Evolutionary conservation across 2,113 vertebrate species (phyloP), one percentile per base, ranked within the genome.

Genomic region (Corythornis vintsioides): DNA sequence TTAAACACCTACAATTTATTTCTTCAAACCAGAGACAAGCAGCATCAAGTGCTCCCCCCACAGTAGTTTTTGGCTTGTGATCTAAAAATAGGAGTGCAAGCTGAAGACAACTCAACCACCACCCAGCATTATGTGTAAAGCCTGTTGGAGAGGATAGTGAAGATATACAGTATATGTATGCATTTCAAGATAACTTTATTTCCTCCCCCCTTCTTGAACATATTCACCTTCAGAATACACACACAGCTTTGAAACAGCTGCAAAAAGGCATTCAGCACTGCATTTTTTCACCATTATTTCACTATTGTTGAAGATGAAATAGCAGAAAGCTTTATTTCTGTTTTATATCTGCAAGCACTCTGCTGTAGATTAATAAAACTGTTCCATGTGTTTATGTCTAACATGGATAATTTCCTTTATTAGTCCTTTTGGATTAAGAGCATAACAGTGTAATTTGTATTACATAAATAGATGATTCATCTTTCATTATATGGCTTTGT

Each of bases 391-490:
- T 59, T 89, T 75, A 76, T 24, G 5, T 47, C 13, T 55, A 82
- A 82, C 38, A 82, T 2, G 7, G 38, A 38, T 45, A 64, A 84
- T 72, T 95, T 95, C 50, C 77, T 73, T 80, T 64, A 74, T 59
- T 66, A 83, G 52, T 73, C 43, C 29, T 79, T 69, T 33, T 42
- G 78, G 38, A 88, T 75, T 85, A 80, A 74, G 89, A 89, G 16
- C 29, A 48, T 73, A 95, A 67, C 29, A 69, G 18, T 67, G 22
- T 84, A 73, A 91, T 86, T 91, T 43, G 13, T 75, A 75, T 86
- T 89, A 63, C 53, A 77, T 64, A 93, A 90, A 88, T 59, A 61
- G 1, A 69, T 60, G 65, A 94, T 35, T 94, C 53, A 92, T 63
- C 48, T 83, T 91, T 66, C 59, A 91, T 73, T 86, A 77, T 28